These are phyloP conservation scores for Tetropium fuscum DNA, from an alignment of 2,888 invertebrate genomes.

Conservation along the genomic window DNA sequence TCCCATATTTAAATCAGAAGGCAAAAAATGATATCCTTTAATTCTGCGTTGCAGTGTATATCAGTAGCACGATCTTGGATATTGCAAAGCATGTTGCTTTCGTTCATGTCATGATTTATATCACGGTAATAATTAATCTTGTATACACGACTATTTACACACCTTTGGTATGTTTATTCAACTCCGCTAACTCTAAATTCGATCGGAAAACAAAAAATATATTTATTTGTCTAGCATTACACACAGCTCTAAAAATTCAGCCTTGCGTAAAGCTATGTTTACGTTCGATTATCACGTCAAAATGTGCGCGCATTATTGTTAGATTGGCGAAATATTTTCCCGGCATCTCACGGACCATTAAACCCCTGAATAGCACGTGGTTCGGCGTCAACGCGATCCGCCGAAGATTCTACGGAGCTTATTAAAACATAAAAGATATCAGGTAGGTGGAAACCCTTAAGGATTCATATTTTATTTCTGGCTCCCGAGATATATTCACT, in stretches of 20 bases:
- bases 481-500: conserved; percentile 34
- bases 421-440: conserved; percentile 37
- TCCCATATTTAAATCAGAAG: no score
- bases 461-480: conserved; percentile 38
- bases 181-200: background rate
- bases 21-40: no score
- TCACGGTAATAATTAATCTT: no score
- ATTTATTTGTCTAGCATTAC: background rate
- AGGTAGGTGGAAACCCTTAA: conserved; percentile 40
- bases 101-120: no score
- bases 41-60: no score
- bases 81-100: no score
- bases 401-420: conserved; percentile 2
- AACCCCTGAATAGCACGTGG: conserved; percentile 19
- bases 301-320: conserved; percentile 6
- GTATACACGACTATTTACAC: no score
- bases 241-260: conserved; percentile 2
- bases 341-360: conserved; percentile 21
- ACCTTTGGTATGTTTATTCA: no score
- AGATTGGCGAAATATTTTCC: conserved; percentile 8
- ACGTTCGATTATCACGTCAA: conserved; percentile 12
- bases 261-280: conserved; percentile 7
- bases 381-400: conserved; percentile 8
- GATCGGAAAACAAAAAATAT: background rate
- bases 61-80: no score